Percentiles rank a stretch among this genome's conserved stretches.
Conservation (phyloP, 2,888 invertebrate genomes). For the Epinotia bilunana region DNA sequence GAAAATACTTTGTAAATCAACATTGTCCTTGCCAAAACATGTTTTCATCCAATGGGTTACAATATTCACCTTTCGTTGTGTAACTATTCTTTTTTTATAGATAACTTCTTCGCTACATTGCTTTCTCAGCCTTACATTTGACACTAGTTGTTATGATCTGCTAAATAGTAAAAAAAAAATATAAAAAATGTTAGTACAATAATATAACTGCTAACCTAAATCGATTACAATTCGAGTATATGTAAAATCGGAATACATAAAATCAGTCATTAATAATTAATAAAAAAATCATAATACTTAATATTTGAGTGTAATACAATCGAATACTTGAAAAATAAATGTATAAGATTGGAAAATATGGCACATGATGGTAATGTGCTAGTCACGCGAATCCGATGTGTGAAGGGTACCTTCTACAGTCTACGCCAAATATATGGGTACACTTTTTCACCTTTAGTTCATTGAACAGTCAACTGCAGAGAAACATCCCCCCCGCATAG, state of each 20-base stretch:
- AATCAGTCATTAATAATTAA: conserved; percentile 38
- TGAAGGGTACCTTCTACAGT: background rate
- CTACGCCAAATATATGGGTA: too few relatives aligned
- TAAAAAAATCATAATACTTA: conserved; percentile 38
- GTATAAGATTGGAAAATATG: conserved; percentile 14
- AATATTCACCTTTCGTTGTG: background rate
- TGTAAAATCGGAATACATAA: conserved; percentile 29
- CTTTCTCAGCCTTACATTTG: conserved; percentile 38
- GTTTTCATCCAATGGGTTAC: background rate
- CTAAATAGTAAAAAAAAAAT: conserved; percentile 32
- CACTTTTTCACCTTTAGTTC: too few relatives aligned
- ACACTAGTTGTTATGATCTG: conserved; percentile 19
- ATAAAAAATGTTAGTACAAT: conserved; percentile 29
- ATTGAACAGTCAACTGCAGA: too few relatives aligned
- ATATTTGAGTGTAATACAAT: conserved; percentile 40
- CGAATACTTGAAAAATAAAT: conserved; percentile 30
- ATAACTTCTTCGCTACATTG: conserved; percentile 17
- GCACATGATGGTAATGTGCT: conserved; percentile 28
- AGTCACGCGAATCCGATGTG: background rate
- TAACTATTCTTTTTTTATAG: background rate
- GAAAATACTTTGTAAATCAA: too few relatives aligned
- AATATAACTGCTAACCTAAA: conserved; percentile 35
- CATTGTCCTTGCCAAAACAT: background rate
- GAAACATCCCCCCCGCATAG: too few relatives aligned
- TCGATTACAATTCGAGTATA: conserved; percentile 44